Base-by-base conservation (phyloP, 1,140 invertebrate genomes). In the Drosophila pseudoobscura region DNA sequence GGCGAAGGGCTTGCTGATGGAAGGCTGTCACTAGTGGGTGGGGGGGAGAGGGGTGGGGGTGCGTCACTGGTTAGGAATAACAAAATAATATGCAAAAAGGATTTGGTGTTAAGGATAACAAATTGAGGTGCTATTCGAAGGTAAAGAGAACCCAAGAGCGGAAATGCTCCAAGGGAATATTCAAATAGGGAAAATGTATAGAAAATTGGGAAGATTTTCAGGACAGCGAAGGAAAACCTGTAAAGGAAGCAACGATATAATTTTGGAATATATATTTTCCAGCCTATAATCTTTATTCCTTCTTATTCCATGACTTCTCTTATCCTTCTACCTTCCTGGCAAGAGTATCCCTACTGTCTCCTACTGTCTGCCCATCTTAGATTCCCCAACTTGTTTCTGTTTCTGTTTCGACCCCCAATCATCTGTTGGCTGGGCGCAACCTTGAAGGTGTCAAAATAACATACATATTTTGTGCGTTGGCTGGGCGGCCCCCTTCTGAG, bases 361-460 rank as follows among this genome's bases (percentile, higher is more conserved):
- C 15, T 53, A 29, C 26, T 22, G 8, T 46, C 22, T 22, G 1
- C 8, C 17, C 35, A 11, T 39, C 2, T 44, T 44, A 13, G 44
- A 56, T 68, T 56, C 35, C 62, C 22, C 24, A 24, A 65, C 60
- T 54, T 50, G 41, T 35, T 41, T 56, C 43, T 44, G 20, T 20
- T 20, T 20, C 20, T 20, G 39, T 41, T 22, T 24, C 60, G 24
- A 54, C 31, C 50, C 60, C 60, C 41, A 68, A 68, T 68, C 43
- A 43, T 41, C 43, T 57, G 45, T 58, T 56, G 41, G 56, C 44
- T 49, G 68, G 80, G 73, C 69, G 74, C 82, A 85, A 87, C 82
- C 77, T 85, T 87, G 83, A 87, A 87, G 82, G 82, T 87, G 82
- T 87, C 78, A 88, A 87, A 87, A 87, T 87, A 87, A 87, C 82